Conservation (phyloP, 64 coral and sea anemone species). For the Stylophora pistillata region DNA sequence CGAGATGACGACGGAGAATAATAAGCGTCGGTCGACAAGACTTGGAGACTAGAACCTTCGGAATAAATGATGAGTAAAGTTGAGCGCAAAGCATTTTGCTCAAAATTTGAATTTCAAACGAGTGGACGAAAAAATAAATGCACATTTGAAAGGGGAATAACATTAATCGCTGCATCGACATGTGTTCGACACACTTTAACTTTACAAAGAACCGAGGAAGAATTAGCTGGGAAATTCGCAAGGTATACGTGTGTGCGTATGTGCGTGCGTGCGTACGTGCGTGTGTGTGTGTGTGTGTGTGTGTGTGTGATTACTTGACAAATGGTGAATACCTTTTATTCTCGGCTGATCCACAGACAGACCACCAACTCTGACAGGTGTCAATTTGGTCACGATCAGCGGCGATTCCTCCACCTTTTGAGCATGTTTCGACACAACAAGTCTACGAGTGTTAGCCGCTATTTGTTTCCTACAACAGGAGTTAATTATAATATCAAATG, state of each 20-base stretch:
- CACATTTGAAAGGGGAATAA: too few relatives aligned
- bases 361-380: background rate
- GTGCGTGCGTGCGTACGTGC: too few relatives aligned
- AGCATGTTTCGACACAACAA: slow-evolving; percentile 61
- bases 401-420: slow-evolving; percentile 44
- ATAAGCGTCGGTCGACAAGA: background rate
- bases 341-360: background rate
- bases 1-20: slow-evolving; percentile 51
- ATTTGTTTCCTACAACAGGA: slow-evolving; percentile 61
- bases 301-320: background rate
- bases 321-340: background rate
- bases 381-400: background rate
- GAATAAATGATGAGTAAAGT: background rate
- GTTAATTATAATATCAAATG: background rate
- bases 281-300: too few relatives aligned
- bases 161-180: too few relatives aligned
- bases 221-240: too few relatives aligned
- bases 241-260: too few relatives aligned
- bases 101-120: too few relatives aligned
- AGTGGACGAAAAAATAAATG: too few relatives aligned
- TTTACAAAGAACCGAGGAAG: too few relatives aligned
- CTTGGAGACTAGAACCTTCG: background rate
- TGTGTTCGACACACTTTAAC: too few relatives aligned
- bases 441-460: slow-evolving; percentile 61
- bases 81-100: background rate